Evolutionary conservation across 2,888 invertebrate genomes (phyloP), one percentile per base, ranked within the genome.

Genomic region (Erebia palarica): DNA sequence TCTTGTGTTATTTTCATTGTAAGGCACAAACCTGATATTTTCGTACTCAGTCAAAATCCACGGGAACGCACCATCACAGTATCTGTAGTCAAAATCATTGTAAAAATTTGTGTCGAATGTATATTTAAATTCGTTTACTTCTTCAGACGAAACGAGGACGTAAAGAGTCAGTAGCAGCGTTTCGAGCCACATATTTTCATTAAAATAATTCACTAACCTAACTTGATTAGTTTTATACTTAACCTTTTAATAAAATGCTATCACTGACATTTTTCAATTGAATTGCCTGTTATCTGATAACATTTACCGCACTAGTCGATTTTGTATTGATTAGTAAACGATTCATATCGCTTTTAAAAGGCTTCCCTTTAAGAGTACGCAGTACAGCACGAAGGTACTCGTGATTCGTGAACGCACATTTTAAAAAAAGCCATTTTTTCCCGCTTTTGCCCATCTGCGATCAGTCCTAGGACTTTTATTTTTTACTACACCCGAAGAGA

Each of bases 1-100:
- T 69, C 68, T 68, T 36, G 66, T 66, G 64, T 73, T 76, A 14
- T 71, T 61, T 47, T 57, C 57, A 21, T 13, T 47, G 13, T 44
- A 42, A n/a, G 64, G 64, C 7, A 21, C 42, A 27, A 55, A 18
- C 3, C 57, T 58, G 14, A 68, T 8, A 16, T 10, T n/a, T 65
- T 68, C 42, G 47, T 65, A 73, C 10, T 69, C 58, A 14, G 64
- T 58, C 16, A 71, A 51, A 18, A 60, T 10, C 68, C 73, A 73
- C 16, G 69, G 57, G 1, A 7, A 27, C 47, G 58, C 36, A 51
- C 61, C 55, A 53, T 69, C 70, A 69, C 71, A 71, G 4, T 69
- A 71, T 49, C 13, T 64, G n/a, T 65, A 21, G 42, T 57, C 61
- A 16, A 68, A 66, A n/a, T 51, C 64, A 18, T 67, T n/a, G 10